Evolutionary conservation across 2,113 vertebrate species (phyloP), one percentile per base, ranked within the genome.

Genomic region (Albula glossodonta): DNA sequence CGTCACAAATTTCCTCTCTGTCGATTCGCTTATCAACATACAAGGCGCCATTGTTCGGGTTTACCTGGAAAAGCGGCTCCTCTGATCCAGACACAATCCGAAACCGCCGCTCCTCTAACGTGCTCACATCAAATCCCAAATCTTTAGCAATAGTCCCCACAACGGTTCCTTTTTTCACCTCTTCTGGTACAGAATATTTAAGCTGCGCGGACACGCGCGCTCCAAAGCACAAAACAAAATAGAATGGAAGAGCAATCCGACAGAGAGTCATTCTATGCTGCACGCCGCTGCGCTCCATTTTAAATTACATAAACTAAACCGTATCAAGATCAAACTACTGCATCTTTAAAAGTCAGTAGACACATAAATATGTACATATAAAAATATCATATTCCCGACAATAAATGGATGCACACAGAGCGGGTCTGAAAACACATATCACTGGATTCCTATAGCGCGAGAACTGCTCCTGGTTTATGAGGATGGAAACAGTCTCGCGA

Each of bases 111-210:
- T 86, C 85, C 2, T 25, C 78, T 82, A 94, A 90, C 0, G 87
- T 82, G 57, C 50, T 89, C 0, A 88, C 15, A 79, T 95, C 94
- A 11, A 95, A 87, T 4, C 92, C 92, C 60, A 95, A 90, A 92
- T 95, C 93, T 81, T 93, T 94, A 0, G 93, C 94, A 12, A 96
- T 86, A 87, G 94, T 94, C 82, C 94, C 95, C 74, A 96, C 90
- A 87, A 89, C 1, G 0, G 82, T 86, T 81, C 94, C 94, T 0
- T 87, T 87, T 56, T 89, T 85, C 15, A 89, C 56, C 31, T 94
- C 92, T 80, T 93, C 94, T n/a, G 91, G 88, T 89, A 95, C 51
- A 0, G 93, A 90, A 74, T 94, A 95, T 84, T 87, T 87, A 10
- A 92, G 0, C 82, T 94, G 92, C 53, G 91, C 93, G 13, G 63